phyloP scores from a whole-genome alignment of 1,140 invertebrate species.

The Cryptotermes secundus region DNA sequence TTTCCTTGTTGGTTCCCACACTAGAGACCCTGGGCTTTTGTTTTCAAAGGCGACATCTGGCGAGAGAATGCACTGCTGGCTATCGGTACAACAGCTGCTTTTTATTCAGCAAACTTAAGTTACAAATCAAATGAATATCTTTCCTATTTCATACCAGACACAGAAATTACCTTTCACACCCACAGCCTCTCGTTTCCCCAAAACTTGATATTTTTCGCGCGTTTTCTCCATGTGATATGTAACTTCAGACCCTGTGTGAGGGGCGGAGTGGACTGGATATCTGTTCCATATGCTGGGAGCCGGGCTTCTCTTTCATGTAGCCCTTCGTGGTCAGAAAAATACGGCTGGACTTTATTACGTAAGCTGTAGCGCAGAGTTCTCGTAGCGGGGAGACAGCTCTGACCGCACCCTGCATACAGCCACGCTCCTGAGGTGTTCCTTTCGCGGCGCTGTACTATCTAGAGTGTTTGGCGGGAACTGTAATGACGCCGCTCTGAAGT shows the following conservation, averaged over 20 bases:
- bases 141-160: background rate
- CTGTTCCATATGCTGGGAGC: background rate
- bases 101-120: background rate
- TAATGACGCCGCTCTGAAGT: too few relatives aligned
- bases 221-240: conserved; percentile 4
- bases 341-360: conserved; percentile 7
- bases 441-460: too few relatives aligned
- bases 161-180: background rate
- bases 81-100: background rate
- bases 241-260: background rate
- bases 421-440: too few relatives aligned
- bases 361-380: background rate
- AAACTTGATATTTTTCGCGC: background rate
- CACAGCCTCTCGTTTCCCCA: background rate
- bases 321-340: background rate
- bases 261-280: background rate
- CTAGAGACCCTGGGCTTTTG: too few relatives aligned
- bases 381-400: background rate
- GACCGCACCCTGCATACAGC: too few relatives aligned
- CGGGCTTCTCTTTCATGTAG: background rate
- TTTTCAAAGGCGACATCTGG: too few relatives aligned
- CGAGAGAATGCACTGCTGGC: too few relatives aligned
- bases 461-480: too few relatives aligned
- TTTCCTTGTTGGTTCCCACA: too few relatives aligned
- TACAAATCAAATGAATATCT: conserved; percentile 12